A percentile compares a stretch with the other conserved stretches of the same genome.
phyloP scores from a whole-genome alignment of 2,113 vertebrate genomes.

The Arvicanthis niloticus region DNA sequence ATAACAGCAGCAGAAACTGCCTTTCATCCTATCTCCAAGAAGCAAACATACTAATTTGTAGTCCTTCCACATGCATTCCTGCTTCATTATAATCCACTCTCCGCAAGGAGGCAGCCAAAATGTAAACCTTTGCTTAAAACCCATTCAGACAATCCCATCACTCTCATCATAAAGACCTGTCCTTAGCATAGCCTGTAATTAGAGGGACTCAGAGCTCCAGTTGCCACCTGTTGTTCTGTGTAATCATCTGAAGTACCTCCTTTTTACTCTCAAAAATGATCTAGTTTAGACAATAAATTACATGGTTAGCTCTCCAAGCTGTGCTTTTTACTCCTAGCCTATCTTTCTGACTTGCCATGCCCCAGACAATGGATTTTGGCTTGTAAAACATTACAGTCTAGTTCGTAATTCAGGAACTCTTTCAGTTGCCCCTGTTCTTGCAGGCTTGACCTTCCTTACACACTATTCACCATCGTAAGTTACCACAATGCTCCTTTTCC shows the following conservation, averaged over 20 bases:
- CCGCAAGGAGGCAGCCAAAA: slow-evolving; percentile 6
- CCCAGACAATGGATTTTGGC: neutral
- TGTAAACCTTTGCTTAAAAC: slow-evolving; percentile 58
- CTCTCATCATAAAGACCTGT: slow-evolving; percentile 19
- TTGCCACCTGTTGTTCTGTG: neutral
- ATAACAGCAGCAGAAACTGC: slow-evolving; percentile 21
- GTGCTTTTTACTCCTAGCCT: neutral
- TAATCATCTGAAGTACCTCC: neutral
- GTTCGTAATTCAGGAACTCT: neutral
- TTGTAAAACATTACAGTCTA: neutral
- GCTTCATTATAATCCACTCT: slow-evolving; percentile 61
- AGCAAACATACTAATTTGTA: neutral
- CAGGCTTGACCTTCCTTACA: neutral
- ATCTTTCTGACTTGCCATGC: too few species aligned
- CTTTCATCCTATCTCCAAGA: slow-evolving; percentile 3
- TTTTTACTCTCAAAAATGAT: slow-evolving; percentile 4
- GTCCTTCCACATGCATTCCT: neutral
- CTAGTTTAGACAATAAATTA: neutral
- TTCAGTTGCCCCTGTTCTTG: accelerated
- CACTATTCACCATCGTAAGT: too few species aligned
- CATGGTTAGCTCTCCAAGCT: neutral
- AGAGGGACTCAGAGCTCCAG: neutral
- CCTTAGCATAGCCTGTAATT: neutral
- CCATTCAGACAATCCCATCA: slow-evolving; percentile 29
- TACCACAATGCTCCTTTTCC: neutral